Evolutionary conservation across 2,888 invertebrate species (phyloP).

Genomic region (Ceratothoa steindachneri): DNA sequence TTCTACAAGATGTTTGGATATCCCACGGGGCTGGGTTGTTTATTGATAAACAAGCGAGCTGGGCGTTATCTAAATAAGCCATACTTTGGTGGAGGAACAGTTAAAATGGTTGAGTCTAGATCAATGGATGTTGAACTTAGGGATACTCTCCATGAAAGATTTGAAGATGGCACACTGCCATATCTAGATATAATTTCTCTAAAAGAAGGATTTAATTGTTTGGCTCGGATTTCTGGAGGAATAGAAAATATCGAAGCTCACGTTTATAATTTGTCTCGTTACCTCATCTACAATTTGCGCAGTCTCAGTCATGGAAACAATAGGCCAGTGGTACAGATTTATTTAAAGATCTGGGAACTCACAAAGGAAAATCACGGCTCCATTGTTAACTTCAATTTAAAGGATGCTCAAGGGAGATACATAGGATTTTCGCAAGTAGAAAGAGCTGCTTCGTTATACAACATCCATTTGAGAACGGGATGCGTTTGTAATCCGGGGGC

Average conservation of each 20-base stretch:
- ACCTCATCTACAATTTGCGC: conserved; percentile 64
- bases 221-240: conserved; percentile 48
- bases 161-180: conserved; percentile 48
- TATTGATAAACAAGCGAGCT: conserved; percentile 35
- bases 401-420: conserved; percentile 69
- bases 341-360: conserved; percentile 60
- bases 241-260: conserved; percentile 60
- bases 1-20: conserved; percentile 97
- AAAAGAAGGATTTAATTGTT: background rate
- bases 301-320: conserved; percentile 69
- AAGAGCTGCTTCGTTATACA: conserved; percentile 79
- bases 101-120: conserved; percentile 72
- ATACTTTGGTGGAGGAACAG: conserved; percentile 93
- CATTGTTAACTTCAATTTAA: conserved; percentile 81
- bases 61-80: conserved; percentile 60
- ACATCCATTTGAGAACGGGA: conserved; percentile 82
- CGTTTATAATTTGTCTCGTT: conserved; percentile 70
- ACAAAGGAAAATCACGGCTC: conserved; percentile 69
- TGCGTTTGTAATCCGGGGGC: conserved; percentile 97
- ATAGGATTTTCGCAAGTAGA: conserved; percentile 88
- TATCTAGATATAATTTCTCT: conserved; percentile 3
- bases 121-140: conserved; percentile 69
- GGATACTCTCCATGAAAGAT: conserved; percentile 68
- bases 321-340: conserved; percentile 59
- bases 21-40: conserved; percentile 73